Conservation (phyloP, 2,797 vertebrate genomes). For the Hydrocynus forskahlii region DNA sequence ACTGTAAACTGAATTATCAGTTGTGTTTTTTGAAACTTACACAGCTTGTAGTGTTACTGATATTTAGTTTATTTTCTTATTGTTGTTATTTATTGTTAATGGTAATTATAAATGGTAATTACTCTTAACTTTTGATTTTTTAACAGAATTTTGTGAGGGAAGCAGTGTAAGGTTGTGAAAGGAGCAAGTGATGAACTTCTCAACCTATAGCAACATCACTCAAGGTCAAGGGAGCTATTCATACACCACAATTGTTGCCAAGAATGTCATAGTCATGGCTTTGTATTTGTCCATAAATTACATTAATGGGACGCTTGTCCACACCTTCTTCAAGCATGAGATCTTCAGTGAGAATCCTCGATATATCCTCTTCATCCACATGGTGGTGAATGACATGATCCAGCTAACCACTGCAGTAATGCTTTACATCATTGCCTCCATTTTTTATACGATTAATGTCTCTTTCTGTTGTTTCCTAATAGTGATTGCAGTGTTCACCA, state of each 20-base stretch:
- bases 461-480: slow-evolving; percentile 74
- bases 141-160: too few species aligned
- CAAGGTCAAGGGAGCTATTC: slow-evolving; percentile 59
- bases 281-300: slow-evolving; percentile 73
- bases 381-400: slow-evolving; percentile 76
- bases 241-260: slow-evolving; percentile 62
- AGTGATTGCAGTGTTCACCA: slow-evolving; percentile 73
- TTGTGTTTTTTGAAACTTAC: too few species aligned
- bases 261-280: slow-evolving; percentile 71
- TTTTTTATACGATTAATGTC: slow-evolving; percentile 71
- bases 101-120: too few species aligned
- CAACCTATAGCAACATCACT: slow-evolving; percentile 18
- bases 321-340: slow-evolving; percentile 74
- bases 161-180: too few species aligned
- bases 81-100: too few species aligned
- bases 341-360: slow-evolving; percentile 72
- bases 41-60: too few species aligned
- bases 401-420: slow-evolving; percentile 71
- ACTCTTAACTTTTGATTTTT: too few species aligned
- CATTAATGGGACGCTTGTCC: slow-evolving; percentile 69
- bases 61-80: too few species aligned
- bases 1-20: too few species aligned
- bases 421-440: slow-evolving; percentile 71
- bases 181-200: slow-evolving; percentile 33
- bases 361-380: too few species aligned